Conservation (phyloP, 2,797 vertebrate species). For the Pangasius djambal region DNA sequence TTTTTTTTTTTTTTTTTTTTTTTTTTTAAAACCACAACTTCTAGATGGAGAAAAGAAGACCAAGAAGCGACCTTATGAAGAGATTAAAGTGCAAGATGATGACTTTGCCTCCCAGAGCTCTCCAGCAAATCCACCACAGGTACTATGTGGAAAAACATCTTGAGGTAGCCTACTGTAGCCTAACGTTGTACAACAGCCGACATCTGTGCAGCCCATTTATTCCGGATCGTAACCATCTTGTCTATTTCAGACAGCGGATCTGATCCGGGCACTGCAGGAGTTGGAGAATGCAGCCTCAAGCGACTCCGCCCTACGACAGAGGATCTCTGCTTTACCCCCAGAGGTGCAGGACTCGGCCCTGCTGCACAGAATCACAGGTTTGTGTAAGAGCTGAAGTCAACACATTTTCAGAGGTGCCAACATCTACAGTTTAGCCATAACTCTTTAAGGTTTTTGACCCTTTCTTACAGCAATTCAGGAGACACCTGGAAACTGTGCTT, state of each 20-base stretch:
- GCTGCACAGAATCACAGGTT: constrained; percentile 96
- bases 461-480: not conserved
- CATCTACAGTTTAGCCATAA: not conserved
- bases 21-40: not conserved
- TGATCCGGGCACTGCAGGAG: constrained; percentile 96
- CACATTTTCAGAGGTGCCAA: not conserved
- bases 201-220: not conserved
- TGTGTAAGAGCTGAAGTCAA: not conserved
- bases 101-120: constrained; percentile 88
- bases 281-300: constrained; percentile 95
- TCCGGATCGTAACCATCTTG: not conserved
- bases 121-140: constrained; percentile 92
- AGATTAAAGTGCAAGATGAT: constrained; percentile 88
- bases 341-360: constrained; percentile 96
- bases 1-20: too few relatives aligned
- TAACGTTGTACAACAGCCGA: too few relatives aligned
- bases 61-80: constrained; percentile 91
- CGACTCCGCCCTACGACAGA: constrained; percentile 91
- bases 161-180: not conserved
- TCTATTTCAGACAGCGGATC: constrained; percentile 85
- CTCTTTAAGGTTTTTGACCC: not conserved
- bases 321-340: constrained; percentile 91
- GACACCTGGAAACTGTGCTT: not conserved
- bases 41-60: constrained; percentile 90
- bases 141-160: constrained; percentile 55